These are phyloP conservation scores for Meles meles DNA, from an alignment of 2,113 vertebrate genomes.

Conservation along the genomic window DNA sequence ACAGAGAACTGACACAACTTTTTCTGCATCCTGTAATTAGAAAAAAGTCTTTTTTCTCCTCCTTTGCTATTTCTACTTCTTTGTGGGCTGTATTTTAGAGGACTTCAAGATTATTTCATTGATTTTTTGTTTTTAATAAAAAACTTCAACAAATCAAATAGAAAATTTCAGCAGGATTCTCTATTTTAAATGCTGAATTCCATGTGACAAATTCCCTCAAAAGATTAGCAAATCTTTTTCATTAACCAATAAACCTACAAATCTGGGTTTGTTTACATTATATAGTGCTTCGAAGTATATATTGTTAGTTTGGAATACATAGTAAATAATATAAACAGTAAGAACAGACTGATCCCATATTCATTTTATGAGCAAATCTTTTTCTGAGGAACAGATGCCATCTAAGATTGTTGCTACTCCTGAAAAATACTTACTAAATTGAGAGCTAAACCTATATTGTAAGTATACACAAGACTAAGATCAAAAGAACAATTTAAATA, in stretches of 20 bases:
- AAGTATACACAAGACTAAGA: not conserved
- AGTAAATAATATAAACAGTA: not conserved
- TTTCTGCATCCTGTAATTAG: not conserved
- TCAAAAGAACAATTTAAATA: not conserved
- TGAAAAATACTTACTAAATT: not conserved
- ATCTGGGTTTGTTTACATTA: not conserved
- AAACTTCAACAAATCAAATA: not conserved
- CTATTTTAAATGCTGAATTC: conserved; percentile 1
- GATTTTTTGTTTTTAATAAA: conserved; percentile 45
- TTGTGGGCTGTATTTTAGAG: not conserved
- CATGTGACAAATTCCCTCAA: not conserved
- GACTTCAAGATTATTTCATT: conserved; percentile 19
- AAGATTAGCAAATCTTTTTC: conserved; percentile 32
- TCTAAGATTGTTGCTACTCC: not conserved
- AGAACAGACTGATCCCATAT: not conserved
- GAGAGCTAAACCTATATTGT: not conserved
- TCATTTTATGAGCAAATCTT: not conserved
- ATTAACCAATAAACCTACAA: not conserved
- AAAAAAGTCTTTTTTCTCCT: not conserved
- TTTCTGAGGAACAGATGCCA: not conserved
- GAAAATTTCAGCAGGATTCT: not conserved
- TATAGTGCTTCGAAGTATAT: not conserved
- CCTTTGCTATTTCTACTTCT: not conserved
- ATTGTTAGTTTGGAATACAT: not conserved
- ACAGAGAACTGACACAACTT: not conserved